Percentiles rank a stretch among this genome's conserved stretches.
phyloP scores from a whole-genome alignment of 2,113 vertebrate species.

The Tursiops truncatus region DNA sequence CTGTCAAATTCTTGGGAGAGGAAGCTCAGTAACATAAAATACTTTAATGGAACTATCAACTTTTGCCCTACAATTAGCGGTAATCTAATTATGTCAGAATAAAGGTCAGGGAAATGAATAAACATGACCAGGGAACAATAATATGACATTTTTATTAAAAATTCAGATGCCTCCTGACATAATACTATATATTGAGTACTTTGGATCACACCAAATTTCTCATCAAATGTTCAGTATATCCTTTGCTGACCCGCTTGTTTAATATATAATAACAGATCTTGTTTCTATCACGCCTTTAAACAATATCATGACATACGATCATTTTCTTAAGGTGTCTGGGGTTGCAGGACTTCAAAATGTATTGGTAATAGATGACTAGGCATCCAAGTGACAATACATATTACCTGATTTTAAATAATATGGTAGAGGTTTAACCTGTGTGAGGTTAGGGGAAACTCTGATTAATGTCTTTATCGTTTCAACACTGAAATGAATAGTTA shows the following conservation, averaged over 20 bases:
- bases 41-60: background rate
- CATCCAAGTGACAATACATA: background rate
- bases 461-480: constrained; percentile 44
- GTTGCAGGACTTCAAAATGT: constrained; percentile 56
- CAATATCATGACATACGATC: background rate
- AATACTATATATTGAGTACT: background rate
- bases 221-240: background rate
- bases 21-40: constrained; percentile 7
- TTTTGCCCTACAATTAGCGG: background rate
- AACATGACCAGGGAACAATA: background rate
- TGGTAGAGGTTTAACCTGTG: constrained; percentile 24
- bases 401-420: constrained; percentile 40
- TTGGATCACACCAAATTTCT: background rate
- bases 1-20: background rate
- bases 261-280: background rate
- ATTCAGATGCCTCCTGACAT: background rate
- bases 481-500: background rate
- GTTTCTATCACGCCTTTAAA: constrained; percentile 36
- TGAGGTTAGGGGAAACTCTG: background rate
- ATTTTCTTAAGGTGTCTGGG: background rate
- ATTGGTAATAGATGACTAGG: background rate
- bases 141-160: background rate
- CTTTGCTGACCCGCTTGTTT: constrained; percentile 16
- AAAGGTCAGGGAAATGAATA: background rate
- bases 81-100: background rate